Base-by-base conservation (phyloP, 2,888 invertebrate genomes). In the Caenorhabditis afra region DNA sequence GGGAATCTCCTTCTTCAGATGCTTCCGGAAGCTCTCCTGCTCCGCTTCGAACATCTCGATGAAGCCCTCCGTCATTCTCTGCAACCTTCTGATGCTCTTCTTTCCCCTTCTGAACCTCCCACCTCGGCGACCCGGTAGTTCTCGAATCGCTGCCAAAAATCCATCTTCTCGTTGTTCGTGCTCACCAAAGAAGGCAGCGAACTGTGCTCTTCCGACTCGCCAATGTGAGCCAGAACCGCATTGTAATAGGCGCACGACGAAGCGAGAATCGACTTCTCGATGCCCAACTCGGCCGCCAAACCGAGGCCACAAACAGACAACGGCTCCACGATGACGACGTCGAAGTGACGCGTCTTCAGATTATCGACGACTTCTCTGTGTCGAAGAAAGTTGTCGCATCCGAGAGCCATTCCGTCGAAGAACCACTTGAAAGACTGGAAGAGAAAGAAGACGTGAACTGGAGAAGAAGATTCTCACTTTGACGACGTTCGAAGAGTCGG, bases 121-220 rank as follows among this genome's bases (percentile, higher is more conserved):
- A 29, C 29, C 29, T 29, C 29, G 29, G 29, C 29, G 4, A 29
- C 29, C 29, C 37, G 16, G 49, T 5, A 53, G 41, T 8, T 76
- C 68, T 22, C 76, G 52, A 12, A 52, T 53, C 47, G 62, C 61
- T 3, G 70, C 52, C 1, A 61, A 71, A 7, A 71, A 20, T 16
- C 61, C 70, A 62, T 53, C 3, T 58, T 58, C 3, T 20, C 29
- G 7, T 5, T 3, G n/a, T 11, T 16, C 7, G 2, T n/a, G 18
- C 58, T 29, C 23, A 57, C 65, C 59, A 29, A 18, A 64, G 57
- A 57, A 11, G 77, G 77, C 2, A 77, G 65, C 59, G 58, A 65
- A 55, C 77, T 77, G 12, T 52, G 50, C 16, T 70, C 70, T n/a
- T 53, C 58, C 35, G 64, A 50, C 47, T 77, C 77, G 47, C 77